These are phyloP conservation scores for Amphilophus citrinellus DNA, from an alignment of 2,113 vertebrate species.

Conservation along the genomic window DNA sequence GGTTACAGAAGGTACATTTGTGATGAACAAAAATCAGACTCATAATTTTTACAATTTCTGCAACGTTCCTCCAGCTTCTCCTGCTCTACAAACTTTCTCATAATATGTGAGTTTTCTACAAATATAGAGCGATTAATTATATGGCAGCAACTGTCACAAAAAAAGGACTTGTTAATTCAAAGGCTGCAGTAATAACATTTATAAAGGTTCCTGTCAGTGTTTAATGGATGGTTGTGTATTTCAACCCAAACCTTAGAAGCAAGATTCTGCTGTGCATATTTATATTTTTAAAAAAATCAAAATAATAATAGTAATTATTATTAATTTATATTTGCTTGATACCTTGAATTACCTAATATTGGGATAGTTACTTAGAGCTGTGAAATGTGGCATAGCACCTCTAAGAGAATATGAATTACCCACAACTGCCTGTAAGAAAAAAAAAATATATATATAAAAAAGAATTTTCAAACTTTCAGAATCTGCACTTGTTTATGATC, in stretches of 20 bases:
- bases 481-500: neutral
- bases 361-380: neutral
- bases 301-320: neutral
- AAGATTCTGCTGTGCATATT: slow-evolving; percentile 1
- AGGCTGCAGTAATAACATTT: neutral
- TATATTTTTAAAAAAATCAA: neutral
- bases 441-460: neutral
- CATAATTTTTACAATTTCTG: neutral
- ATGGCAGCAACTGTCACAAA: neutral
- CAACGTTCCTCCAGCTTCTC: neutral
- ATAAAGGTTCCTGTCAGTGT: neutral
- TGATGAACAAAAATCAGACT: slow-evolving; percentile 3
- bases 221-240: neutral
- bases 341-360: neutral
- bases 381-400: neutral
- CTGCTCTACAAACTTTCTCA: neutral
- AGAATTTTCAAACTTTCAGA: neutral
- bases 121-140: neutral
- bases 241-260: neutral
- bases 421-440: neutral
- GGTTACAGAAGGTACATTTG: slow-evolving; percentile 88
- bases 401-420: neutral
- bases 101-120: neutral
- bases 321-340: neutral
- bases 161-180: neutral